Evolutionary conservation across 2,888 invertebrate genomes (phyloP).

Genomic region (Alitta virens): DNA sequence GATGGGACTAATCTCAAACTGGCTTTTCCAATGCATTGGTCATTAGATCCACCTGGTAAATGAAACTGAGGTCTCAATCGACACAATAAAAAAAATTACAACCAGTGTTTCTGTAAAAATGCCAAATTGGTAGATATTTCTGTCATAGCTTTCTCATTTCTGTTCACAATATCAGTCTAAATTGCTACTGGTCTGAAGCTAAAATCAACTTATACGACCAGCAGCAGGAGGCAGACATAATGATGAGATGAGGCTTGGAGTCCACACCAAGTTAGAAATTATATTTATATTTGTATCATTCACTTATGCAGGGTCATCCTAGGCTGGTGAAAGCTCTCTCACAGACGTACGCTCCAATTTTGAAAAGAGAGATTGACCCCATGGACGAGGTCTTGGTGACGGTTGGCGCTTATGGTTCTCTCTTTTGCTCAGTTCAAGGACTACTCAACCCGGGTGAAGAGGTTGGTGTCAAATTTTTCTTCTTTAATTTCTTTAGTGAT

Average conservation of each 20-base stretch:
- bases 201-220: too few relatives aligned
- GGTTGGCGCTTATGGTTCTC: conserved; percentile 89
- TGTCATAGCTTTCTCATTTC: too few relatives aligned
- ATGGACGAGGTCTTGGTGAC: conserved; percentile 84
- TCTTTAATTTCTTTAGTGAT: too few relatives aligned
- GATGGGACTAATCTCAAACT: neutral
- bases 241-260: too few relatives aligned
- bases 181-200: too few relatives aligned
- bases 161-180: too few relatives aligned
- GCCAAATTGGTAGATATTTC: too few relatives aligned
- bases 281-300: too few relatives aligned
- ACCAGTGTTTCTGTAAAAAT: too few relatives aligned
- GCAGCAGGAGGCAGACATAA: too few relatives aligned
- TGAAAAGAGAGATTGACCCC: conserved; percentile 77
- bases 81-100: neutral
- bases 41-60: neutral
- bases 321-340: conserved; percentile 80
- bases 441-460: conserved; percentile 76
- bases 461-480: conserved; percentile 47
- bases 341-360: conserved; percentile 78
- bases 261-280: too few relatives aligned
- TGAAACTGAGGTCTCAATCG: neutral
- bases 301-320: conserved; percentile 77
- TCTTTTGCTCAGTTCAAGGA: conserved; percentile 82
- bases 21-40: neutral